Base-by-base conservation (phyloP, 2,888 invertebrate species). In the Matsumyia berberina region DNA sequence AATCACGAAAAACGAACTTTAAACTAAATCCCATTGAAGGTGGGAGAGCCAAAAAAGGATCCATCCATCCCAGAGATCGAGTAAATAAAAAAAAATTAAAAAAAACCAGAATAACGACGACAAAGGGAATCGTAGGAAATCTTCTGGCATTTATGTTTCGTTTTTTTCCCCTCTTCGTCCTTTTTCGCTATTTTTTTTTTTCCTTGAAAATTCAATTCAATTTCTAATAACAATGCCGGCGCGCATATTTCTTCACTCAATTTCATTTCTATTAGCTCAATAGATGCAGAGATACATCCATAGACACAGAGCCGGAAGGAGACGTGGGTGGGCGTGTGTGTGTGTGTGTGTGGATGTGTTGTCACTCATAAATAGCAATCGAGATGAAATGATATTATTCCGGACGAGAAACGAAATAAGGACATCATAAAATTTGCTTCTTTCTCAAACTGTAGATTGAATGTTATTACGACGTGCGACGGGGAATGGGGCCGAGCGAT, bases 401-500 rank as follows among this genome's bases (percentile, higher is more conserved):
- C 85, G 85, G 85, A 85, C 74, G 76, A 70, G 76, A 80, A 80
- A 80, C 80, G 74, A 74, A 85, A 85, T 85, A 85, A 85, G 80
- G 80, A 85, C 85, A 85, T 85, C 85, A 85, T 85, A 76, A 76
- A 85, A 80, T 85, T 80, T 85, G 74, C 85, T 80, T 76, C 80
- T 66, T 85, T 76, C 24, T 24, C 58, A 55, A 80, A 79, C 70
- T 74, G 46, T 53, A 70, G 55, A 85, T 85, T 85, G 80, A 85
- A 85, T 80, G 58, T 79, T 85, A 70, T 85, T 74, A 74, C 51
- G 64, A 15, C 33, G n/a, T 64, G 49, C 17, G n/a, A 31, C 46
- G 37, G n/a, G 15, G 66, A 24, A 24, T 24, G 24, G 24, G 24
- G 24, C 24, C n/a, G n/a, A n/a, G n/a, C n/a, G n/a, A 39, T 55